Evolutionary conservation across 2,888 invertebrate genomes (phyloP), one percentile per base, ranked within the genome.

Genomic region (Tenthredo scrophulariae): DNA sequence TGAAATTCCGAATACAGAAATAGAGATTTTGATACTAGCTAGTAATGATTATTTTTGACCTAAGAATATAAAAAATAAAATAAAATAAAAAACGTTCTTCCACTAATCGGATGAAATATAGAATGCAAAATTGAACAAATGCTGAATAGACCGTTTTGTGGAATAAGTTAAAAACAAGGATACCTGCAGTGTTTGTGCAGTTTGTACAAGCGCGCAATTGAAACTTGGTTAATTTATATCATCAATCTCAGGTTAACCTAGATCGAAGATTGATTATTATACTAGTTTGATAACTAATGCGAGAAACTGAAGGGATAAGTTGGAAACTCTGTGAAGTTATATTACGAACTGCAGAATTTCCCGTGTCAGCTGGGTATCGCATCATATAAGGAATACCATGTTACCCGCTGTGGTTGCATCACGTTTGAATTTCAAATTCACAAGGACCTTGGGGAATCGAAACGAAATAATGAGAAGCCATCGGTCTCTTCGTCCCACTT

Each of bases 231-330:
- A 58, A 80, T 80, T 80, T 40, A 40, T 40, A 37, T 58, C 37
- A 62, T 80, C 58, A 58, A 80, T 80, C 80, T 80, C 80, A 13
- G 50, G 37, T 62, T 58, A 58, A 40, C 40, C 80, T 26, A 62
- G 80, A 80, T 80, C 80, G 62, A 62, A 62, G 80, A 80, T 80
- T 58, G 80, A 62, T 80, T 80, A 58, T 80, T 62, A 26, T n/a
- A 58, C 33, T 80, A 80, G 80, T 80, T 80, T 40, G 62, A n/a
- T 62, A 80, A 80, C 58, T 58, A 40, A 80, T 15, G 58, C 37
- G 37, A 80, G 80, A 15, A 80, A 80, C 22, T 40, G 33, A 40
- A 80, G 79, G 37, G 1, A 40, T 29, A 37, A 80, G 62, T 40
- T 80, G 40, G 80, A 80, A 80, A 80, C 80, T 43, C 22, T 15